Evolutionary conservation across 64 coral and sea anemone species (phyloP).

Genomic region (Porites lutea): DNA sequence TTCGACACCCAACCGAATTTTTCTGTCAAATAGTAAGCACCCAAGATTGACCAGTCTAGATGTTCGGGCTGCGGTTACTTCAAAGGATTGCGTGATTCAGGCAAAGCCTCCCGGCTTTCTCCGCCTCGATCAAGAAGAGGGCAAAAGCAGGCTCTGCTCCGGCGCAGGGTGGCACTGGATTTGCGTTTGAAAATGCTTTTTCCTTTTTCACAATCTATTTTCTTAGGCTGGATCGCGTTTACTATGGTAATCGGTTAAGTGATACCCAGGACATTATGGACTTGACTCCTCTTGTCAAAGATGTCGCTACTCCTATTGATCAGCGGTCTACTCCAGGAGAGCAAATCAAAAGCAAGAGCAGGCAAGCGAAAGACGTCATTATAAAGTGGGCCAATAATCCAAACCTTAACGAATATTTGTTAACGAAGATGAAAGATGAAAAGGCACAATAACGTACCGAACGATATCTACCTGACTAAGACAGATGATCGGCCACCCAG

Average conservation of each 20-base stretch:
- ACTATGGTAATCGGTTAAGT: background rate
- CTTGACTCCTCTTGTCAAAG: background rate
- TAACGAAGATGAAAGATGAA: background rate
- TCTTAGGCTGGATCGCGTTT: constrained; percentile 7
- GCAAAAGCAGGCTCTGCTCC: too few relatives aligned
- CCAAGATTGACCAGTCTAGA: too few relatives aligned
- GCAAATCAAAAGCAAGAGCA: constrained; percentile 26
- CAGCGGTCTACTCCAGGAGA: constrained; percentile 20
- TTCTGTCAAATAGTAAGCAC: too few relatives aligned
- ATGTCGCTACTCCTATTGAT: constrained; percentile 29
- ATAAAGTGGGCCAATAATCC: constrained; percentile 9
- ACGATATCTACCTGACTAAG: too few relatives aligned
- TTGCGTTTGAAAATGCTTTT: background rate
- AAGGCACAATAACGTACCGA: background rate
- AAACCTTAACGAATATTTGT: constrained; percentile 19
- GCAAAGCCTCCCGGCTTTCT: too few relatives aligned
- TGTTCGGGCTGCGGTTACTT: too few relatives aligned
- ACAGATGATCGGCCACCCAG: too few relatives aligned
- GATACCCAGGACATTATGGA: constrained; percentile 1
- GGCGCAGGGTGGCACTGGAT: too few relatives aligned
- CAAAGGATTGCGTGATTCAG: too few relatives aligned
- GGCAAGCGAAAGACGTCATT: constrained; percentile 13
- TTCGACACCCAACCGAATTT: too few relatives aligned
- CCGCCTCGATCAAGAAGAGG: too few relatives aligned
- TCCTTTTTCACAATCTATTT: background rate